Base-by-base conservation (phyloP, 2,797 vertebrate species). In the Falco columbarius region DNA sequence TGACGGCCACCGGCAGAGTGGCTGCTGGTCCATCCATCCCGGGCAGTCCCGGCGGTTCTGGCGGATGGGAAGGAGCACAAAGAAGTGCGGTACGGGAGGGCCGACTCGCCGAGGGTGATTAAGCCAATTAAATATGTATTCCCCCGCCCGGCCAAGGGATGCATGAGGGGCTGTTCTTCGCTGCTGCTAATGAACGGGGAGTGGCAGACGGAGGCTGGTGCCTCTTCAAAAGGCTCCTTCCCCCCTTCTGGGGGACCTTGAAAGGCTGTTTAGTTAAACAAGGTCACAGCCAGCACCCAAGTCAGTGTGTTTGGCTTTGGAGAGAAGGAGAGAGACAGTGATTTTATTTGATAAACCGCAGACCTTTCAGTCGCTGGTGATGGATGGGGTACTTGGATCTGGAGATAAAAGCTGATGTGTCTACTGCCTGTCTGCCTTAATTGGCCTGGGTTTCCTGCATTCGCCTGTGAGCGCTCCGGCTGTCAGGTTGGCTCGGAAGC, bases 341-440 rank as follows among this genome's bases (percentile, higher is more conserved):
- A 92, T 92, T 90, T 95, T 90, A 54, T 74, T 92, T 97, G 93
- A 97, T 96, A 91, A 95, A 91, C 83, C 15, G 4, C 38, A 94
- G 74, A 81, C 67, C 91, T 91, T 84, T 93, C 89, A 88, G 58
- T 72, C 5, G 15, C 19, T 91, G 59, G 42, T 84, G 93, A 94
- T 86, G 86, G 95, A 93, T 66, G 67, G 93, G 66, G 65, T 59
- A 62, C 92, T 90, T 88, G 93, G 94, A 93, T 95, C 88, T 96
- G 3, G 42, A 89, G 93, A 88, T 96, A 71, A 96, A 95, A 95
- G 92, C 87, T 58, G 74, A 95, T 76, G 72, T 62, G 72, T 85
- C 92, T 89, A 56, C 75, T 92, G 96, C 90, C 79, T 95, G 94
- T 94, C 93, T 95, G 90, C 91, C 54, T 80, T 96, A 96, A 92